Conservation (phyloP, 2,888 invertebrate species). For the Cryptocheilus praepositus region DNA sequence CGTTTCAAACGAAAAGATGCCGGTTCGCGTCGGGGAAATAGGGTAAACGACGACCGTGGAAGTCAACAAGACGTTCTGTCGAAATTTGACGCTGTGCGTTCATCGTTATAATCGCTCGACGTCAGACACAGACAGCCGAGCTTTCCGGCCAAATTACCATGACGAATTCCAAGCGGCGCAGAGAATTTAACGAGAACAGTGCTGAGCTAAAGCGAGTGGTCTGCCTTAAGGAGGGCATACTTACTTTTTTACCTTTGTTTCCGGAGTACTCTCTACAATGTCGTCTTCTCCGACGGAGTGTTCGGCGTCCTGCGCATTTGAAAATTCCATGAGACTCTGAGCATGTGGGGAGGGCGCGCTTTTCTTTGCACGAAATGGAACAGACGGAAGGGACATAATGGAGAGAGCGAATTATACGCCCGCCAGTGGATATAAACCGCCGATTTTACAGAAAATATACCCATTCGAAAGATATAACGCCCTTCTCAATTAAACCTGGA, state of each 20-base stretch:
- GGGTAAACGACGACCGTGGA: too few species aligned
- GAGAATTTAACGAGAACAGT: conserved; percentile 2
- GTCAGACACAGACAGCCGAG: too few species aligned
- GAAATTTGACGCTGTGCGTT: too few species aligned
- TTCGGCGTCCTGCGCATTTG: conserved; percentile 42
- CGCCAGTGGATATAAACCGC: neutral
- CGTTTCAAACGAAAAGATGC: too few species aligned
- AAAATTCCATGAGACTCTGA: conserved; percentile 23
- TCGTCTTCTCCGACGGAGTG: conserved; percentile 43
- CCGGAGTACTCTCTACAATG: conserved; percentile 51
- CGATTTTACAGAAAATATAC: neutral
- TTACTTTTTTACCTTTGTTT: conserved; percentile 46
- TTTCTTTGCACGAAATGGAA: neutral
- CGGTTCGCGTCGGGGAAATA: too few species aligned
- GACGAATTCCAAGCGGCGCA: too few species aligned
- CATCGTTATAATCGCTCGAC: too few species aligned
- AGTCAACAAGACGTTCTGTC: too few species aligned
- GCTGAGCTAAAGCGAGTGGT: conserved; percentile 10
- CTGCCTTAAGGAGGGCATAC: conserved; percentile 24
- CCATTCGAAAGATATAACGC: too few species aligned
- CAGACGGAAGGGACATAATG: neutral
- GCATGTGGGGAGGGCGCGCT: neutral
- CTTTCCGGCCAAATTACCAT: too few species aligned
- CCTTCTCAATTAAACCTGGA: too few species aligned
- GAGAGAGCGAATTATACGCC: neutral